Evolutionary conservation across 2,888 invertebrate genomes (phyloP).

Genomic region (Andricus curvator): DNA sequence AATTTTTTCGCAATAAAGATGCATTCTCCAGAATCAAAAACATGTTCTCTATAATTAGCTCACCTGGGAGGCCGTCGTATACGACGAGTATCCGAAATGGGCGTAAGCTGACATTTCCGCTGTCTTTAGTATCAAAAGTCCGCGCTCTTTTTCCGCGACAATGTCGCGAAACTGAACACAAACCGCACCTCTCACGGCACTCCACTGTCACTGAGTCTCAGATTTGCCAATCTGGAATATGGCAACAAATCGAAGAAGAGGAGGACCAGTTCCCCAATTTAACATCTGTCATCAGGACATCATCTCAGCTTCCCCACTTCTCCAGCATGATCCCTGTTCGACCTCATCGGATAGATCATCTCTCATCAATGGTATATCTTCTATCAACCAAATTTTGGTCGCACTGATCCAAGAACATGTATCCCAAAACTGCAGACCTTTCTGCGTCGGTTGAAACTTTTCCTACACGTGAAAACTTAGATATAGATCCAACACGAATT

Average conservation of each 20-base stretch:
- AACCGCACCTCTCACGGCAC: slow-evolving; percentile 59
- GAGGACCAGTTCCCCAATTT: slow-evolving; percentile 14
- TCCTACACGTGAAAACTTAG: neutral
- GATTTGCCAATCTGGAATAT: neutral
- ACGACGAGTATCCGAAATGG: slow-evolving; percentile 94
- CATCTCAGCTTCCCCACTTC: neutral
- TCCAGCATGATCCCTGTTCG: neutral
- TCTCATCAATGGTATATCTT: neutral
- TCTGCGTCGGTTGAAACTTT: neutral
- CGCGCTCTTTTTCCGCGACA: slow-evolving; percentile 12
- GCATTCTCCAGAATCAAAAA: neutral
- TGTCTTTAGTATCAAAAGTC: slow-evolving; percentile 26
- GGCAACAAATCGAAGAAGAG: neutral
- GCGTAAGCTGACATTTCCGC: slow-evolving; percentile 88
- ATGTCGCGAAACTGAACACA: slow-evolving; percentile 50
- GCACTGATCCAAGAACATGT: neutral
- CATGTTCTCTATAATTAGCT: slow-evolving; percentile 66
- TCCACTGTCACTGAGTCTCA: slow-evolving; percentile 53
- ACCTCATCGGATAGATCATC: neutral
- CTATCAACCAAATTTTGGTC: neutral
- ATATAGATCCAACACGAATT: slow-evolving; percentile 5
- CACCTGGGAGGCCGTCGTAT: slow-evolving; percentile 96
- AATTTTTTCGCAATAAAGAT: too few relatives aligned
- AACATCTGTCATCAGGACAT: slow-evolving; percentile 15
- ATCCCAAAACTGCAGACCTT: neutral